Conservation (phyloP, 2,797 vertebrate species). For the Acanthornis magna region DNA sequence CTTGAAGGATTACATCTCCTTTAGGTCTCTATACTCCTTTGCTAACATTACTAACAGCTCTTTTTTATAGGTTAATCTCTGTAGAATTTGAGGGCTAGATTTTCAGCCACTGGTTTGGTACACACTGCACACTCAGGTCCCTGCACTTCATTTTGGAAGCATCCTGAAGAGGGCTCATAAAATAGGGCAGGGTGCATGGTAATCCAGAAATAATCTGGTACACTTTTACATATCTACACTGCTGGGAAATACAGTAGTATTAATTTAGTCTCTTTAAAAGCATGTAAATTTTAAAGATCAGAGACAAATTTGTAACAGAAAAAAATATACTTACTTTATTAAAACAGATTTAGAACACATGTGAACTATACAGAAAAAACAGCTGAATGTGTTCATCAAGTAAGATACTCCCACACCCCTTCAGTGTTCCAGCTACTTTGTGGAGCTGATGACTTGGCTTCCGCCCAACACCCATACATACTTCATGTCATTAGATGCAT, state of each 20-base stretch:
- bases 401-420: background rate
- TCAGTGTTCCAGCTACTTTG: background rate
- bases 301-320: background rate
- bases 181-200: background rate
- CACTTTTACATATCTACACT: background rate
- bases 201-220: background rate
- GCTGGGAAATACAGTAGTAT: background rate
- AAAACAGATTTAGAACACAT: background rate
- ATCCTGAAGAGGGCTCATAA: background rate
- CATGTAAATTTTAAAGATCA: background rate
- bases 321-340: background rate
- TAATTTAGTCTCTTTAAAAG: background rate
- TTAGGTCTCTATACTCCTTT: background rate
- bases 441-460: background rate
- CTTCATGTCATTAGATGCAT: background rate
- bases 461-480: background rate
- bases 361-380: background rate
- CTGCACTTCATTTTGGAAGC: background rate
- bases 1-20: background rate
- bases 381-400: accelerated
- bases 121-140: background rate
- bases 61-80: background rate
- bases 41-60: background rate
- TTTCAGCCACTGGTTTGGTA: background rate
- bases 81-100: background rate